Conservation (phyloP, 2,113 vertebrate genomes). For the Procavia capensis region DNA sequence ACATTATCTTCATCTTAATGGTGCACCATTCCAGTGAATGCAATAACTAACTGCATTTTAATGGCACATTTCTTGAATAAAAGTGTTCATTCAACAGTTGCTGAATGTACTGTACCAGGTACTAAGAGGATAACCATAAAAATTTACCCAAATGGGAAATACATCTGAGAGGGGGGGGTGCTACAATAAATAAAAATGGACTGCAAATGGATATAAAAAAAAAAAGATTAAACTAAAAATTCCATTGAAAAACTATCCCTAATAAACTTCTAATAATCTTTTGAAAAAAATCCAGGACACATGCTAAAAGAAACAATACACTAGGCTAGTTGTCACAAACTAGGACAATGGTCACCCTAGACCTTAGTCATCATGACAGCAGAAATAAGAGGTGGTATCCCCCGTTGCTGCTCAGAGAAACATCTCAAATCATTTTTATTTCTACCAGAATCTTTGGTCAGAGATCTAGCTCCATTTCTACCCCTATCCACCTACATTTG, state of each 20-base stretch:
- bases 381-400: background rate
- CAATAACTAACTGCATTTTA: background rate
- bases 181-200: constrained; percentile 41
- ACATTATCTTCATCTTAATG: background rate
- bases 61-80: background rate
- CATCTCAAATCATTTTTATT: background rate
- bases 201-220: background rate
- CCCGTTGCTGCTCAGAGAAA: background rate
- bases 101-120: background rate
- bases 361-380: background rate
- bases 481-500: background rate
- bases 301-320: background rate
- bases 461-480: background rate
- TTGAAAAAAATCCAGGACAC: background rate
- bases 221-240: constrained; percentile 38
- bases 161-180: background rate
- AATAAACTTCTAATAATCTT: constrained; percentile 28
- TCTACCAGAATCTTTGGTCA: constrained; percentile 54
- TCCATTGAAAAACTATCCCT: constrained; percentile 28
- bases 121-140: background rate
- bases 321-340: background rate
- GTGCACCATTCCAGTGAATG: background rate
- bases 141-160: background rate
- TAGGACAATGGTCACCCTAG: background rate
- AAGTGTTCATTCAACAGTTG: background rate